Base-by-base conservation (phyloP, 2,888 invertebrate species). In the Caenorhabditis sp. region DNA sequence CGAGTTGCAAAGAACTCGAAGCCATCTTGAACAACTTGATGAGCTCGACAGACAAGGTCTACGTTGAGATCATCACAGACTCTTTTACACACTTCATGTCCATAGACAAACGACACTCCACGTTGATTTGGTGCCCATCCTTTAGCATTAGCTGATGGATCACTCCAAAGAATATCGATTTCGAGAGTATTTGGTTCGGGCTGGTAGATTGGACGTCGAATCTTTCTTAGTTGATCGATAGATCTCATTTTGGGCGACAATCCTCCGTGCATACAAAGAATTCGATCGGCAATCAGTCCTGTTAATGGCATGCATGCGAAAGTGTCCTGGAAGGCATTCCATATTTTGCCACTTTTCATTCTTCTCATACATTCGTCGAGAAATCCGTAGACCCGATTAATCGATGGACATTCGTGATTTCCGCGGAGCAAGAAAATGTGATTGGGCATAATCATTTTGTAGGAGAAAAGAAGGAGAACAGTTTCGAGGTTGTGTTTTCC, bases 61-160 rank as follows among this genome's bases (percentile, higher is more conserved):
- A 84, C 77, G 49, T 81, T 73, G 23, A 83, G 61, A 8, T 65
- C 38, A 27, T 64, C 49, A 31, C 70, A 63, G 12, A 70, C 52
- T 23, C 72, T 70, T 21, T 88, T 83, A 2, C 91, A 90, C 25
- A 90, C 88, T 76, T 91, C 90, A 1, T 89, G 89, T 5, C 91
- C 91, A 84, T 91, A 91, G 43, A 89, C 89, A 84, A 89, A 91
- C n/a, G 90, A 90, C 17, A 91, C 90, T 49, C 91, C 91, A 50
- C 91, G 77, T 7, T 78, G 65, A 67, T 81, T 84, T 14, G 67
- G 54, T n/a, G 67, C 61, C 79, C 79, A 83, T 8, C 77, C 75
- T 54, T 73, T 69, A 23, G 21, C n/a, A 43, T 59, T 63, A 23
- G 38, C 69, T 17, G 65, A 58, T 88, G 21, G 89, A 56, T 82